phyloP scores from a whole-genome alignment of 2,888 invertebrate genomes.

The Xestia rhomboidea region DNA sequence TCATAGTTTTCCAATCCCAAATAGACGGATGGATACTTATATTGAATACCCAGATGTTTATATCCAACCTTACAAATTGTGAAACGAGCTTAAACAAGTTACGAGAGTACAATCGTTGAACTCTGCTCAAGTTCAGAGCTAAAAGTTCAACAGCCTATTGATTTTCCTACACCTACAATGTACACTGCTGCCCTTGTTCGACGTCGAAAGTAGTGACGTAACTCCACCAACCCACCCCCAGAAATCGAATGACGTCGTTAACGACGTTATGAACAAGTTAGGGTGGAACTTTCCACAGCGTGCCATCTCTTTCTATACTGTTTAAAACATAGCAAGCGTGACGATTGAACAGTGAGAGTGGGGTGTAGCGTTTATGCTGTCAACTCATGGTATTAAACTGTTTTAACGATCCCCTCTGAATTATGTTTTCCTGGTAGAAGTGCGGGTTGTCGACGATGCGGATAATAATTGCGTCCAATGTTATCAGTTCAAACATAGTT shows the following conservation, averaged over 20 bases:
- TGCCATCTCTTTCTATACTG: conserved; percentile 26
- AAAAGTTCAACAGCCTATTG: conserved; percentile 31
- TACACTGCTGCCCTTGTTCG: conserved; percentile 22
- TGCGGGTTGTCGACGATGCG: conserved; percentile 32
- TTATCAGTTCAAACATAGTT: not conserved
- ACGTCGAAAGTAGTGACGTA: conserved; percentile 27
- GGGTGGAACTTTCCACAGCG: not conserved
- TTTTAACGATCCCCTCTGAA: not conserved
- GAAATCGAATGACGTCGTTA: conserved; percentile 14
- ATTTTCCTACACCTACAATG: not conserved
- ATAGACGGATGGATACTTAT: not conserved
- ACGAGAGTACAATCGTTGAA: not conserved
- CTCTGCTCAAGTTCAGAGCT: conserved; percentile 36
- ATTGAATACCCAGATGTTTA: not conserved
- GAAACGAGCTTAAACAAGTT: too few relatives aligned
- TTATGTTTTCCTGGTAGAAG: conserved; percentile 43
- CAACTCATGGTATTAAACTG: not conserved
- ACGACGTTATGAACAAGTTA: not conserved
- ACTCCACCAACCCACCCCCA: not conserved
- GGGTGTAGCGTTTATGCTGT: not conserved
- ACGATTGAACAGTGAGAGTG: not conserved
- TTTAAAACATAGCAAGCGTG: not conserved
- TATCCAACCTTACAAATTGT: not conserved
- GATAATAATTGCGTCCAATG: conserved; percentile 11
- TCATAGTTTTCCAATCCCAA: not conserved